These are phyloP conservation scores for Poecile montanus DNA, from an alignment of 2,797 vertebrate genomes.

Conservation along the genomic window DNA sequence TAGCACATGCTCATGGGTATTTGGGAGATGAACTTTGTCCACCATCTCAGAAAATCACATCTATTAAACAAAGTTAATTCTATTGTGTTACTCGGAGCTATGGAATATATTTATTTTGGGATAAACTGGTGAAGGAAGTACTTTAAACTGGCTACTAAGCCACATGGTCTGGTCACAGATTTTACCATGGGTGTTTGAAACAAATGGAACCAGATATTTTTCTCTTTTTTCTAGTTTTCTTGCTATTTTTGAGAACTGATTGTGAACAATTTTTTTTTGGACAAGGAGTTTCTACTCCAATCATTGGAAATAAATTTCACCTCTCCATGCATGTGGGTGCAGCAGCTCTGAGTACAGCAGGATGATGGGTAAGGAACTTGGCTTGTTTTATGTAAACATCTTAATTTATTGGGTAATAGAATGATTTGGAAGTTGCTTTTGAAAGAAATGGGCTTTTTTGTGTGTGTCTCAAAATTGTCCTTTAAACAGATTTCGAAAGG, in stretches of 20 bases:
- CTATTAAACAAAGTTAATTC: not conserved
- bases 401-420: not conserved
- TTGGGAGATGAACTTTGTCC: not conserved
- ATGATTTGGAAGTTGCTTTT: not conserved
- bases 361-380: not conserved
- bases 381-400: not conserved
- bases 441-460: not conserved
- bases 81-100: rapidly evolving
- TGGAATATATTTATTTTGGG: not conserved
- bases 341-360: not conserved
- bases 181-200: not conserved
- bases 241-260: not conserved
- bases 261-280: not conserved
- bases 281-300: not conserved
- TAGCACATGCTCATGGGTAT: not conserved
- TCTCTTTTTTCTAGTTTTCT: not conserved
- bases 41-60: not conserved
- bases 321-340: not conserved
- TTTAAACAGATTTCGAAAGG: not conserved
- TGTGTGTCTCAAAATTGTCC: not conserved
- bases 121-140: not conserved
- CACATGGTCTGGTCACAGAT: not conserved
- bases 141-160: not conserved
- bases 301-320: not conserved
- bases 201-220: not conserved